Percentiles rank a stretch among this genome's conserved stretches.
phyloP scores from a whole-genome alignment of 1,140 invertebrate genomes.

The Achroia grisella region DNA sequence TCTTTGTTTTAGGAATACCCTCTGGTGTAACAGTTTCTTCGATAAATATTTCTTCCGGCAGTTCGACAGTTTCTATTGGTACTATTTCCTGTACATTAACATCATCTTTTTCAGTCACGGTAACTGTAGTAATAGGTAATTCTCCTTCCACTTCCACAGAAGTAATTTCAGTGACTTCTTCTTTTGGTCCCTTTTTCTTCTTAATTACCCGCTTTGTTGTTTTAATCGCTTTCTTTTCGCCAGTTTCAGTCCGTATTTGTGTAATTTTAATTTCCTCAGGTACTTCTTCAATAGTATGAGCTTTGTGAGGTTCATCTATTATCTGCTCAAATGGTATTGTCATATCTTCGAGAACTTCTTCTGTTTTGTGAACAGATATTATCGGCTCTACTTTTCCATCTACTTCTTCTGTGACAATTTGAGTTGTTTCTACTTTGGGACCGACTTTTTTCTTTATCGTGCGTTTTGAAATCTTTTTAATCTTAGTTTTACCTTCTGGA shows the following conservation, averaged over 20 bases:
- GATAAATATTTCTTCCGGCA: conserved; percentile 34
- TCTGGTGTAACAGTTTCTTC: conserved; percentile 14
- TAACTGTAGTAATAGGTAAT: conserved; percentile 28
- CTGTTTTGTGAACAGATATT: conserved; percentile 27
- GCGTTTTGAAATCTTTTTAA: conserved; percentile 39
- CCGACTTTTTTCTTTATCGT: conserved; percentile 19
- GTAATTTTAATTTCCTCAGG: conserved; percentile 27
- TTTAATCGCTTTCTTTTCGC: conserved; percentile 45
- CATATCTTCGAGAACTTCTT: conserved; percentile 25
- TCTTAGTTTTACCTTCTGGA: conserved; percentile 36
- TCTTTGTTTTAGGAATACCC: conserved; percentile 34
- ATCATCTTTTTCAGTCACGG: conserved; percentile 14
- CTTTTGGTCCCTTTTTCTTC: conserved; percentile 43
- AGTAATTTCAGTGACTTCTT: conserved; percentile 61
- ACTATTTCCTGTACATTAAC: background rate
- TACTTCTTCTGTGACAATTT: conserved; percentile 12
- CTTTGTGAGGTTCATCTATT: background rate
- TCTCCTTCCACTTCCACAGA: conserved; percentile 56
- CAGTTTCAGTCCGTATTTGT: conserved; percentile 40
- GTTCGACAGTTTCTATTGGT: conserved; percentile 21
- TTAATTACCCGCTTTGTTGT: conserved; percentile 50
- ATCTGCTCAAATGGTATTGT: background rate
- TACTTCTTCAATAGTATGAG: conserved; percentile 12
- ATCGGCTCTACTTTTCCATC: conserved; percentile 21
- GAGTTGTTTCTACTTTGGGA: conserved; percentile 3